Conservation (phyloP, 2,113 vertebrate species). For the Sialia sialis region DNA sequence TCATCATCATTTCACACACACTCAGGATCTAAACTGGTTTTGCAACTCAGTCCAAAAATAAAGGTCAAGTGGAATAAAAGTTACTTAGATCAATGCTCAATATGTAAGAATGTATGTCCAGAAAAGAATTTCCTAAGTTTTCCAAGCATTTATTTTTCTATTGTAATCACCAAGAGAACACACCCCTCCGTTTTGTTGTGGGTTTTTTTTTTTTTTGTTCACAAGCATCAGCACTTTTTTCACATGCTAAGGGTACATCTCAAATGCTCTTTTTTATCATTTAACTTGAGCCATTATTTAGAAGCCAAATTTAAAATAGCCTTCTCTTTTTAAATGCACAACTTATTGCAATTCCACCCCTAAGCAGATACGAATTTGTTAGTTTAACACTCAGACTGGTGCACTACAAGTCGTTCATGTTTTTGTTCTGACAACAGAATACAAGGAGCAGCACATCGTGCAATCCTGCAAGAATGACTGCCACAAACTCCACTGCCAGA, state of each 20-base stretch:
- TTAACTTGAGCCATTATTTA: slow-evolving; percentile 14
- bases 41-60: not conserved
- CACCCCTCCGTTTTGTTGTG: not conserved
- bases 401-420: not conserved
- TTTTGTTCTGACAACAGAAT: not conserved
- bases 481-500: not conserved
- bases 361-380: not conserved
- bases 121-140: not conserved
- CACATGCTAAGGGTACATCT: not conserved
- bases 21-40: not conserved
- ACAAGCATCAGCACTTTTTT: slow-evolving; percentile 28
- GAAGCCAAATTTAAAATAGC: slow-evolving; percentile 19
- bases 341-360: slow-evolving; percentile 6
- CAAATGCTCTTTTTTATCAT: not conserved
- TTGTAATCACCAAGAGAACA: not conserved
- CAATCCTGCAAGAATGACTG: not conserved
- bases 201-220: not conserved
- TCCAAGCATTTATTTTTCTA: not conserved
- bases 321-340: not conserved
- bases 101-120: not conserved
- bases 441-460: not conserved
- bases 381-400: not conserved
- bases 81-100: not conserved
- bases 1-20: not conserved
- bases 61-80: not conserved